A percentile compares a stretch with the other conserved stretches of the same genome.
These are phyloP conservation scores for Anthonomus grandis DNA, from an alignment of 1,140 invertebrate species.

Conservation along the genomic window DNA sequence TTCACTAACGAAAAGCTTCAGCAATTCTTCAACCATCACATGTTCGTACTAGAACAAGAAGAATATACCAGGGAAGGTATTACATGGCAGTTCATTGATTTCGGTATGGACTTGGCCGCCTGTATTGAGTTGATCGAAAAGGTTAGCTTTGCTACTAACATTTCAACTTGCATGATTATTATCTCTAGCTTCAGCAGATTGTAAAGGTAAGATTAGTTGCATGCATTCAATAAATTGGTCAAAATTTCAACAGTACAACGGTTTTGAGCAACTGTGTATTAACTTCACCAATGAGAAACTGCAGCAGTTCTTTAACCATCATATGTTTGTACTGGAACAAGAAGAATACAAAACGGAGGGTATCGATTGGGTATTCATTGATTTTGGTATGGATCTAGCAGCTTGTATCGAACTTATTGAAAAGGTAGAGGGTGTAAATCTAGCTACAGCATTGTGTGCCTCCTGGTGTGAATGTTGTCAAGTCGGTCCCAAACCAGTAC, in stretches of 20 bases:
- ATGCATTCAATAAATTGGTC: not conserved
- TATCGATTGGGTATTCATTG: conserved; percentile 93
- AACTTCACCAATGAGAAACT: conserved; percentile 97
- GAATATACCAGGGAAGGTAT: conserved; percentile 95
- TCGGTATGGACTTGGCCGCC: conserved; percentile 94
- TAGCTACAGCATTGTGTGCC: conserved; percentile 2
- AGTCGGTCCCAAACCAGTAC: not conserved
- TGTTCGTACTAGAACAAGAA: conserved; percentile 97
- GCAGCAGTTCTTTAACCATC: conserved; percentile 97
- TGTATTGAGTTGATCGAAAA: conserved; percentile 97
- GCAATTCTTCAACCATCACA: conserved; percentile 98
- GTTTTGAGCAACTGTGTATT: conserved; percentile 97
- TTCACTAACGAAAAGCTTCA: conserved; percentile 97
- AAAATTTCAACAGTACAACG: conserved; percentile 71
- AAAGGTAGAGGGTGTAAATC: conserved; percentile 66
- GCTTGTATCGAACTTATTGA: conserved; percentile 95
- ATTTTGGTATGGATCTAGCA: conserved; percentile 95
- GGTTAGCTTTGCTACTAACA: conserved; percentile 54
- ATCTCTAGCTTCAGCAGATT: conserved; percentile 7
- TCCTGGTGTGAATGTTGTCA: not conserved
- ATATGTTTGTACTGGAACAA: conserved; percentile 97
- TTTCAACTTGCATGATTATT: not conserved
- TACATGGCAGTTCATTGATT: conserved; percentile 94
- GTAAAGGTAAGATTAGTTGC: no score
- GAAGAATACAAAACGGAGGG: conserved; percentile 93